Conservation (phyloP, 2,797 vertebrate species). For the Acestrorhynchus altus region DNA sequence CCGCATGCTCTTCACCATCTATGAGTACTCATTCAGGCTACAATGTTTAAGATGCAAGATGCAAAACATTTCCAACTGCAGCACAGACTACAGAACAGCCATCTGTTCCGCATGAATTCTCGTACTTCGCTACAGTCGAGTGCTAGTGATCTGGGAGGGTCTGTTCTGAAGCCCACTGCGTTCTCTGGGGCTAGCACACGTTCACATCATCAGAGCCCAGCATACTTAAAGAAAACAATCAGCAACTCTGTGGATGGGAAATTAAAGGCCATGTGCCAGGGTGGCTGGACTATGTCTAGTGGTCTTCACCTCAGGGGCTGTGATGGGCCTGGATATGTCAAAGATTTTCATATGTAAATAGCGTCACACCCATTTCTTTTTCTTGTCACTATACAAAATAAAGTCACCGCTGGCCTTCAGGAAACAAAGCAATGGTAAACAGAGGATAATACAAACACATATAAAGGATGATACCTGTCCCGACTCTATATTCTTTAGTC, state of each 20-base stretch:
- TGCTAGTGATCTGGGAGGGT: conserved; percentile 13
- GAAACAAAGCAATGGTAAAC: background rate
- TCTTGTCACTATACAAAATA: background rate
- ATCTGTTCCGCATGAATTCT: conserved; percentile 46
- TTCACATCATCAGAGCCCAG: conserved; percentile 15
- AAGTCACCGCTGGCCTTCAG: background rate
- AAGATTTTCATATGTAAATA: background rate
- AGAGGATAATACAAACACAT: background rate
- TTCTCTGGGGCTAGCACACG: conserved; percentile 11
- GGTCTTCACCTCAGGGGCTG: background rate
- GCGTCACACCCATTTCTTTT: background rate
- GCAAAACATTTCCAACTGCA: conserved; percentile 44
- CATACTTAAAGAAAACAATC: conserved; percentile 5
- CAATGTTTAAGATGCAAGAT: conserved; percentile 40
- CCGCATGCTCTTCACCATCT: conserved; percentile 44
- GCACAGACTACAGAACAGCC: conserved; percentile 11
- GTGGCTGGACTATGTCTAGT: background rate
- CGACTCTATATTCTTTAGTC: background rate
- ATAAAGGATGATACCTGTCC: background rate
- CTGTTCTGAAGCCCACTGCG: background rate
- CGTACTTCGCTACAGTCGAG: conserved; percentile 5
- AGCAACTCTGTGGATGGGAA: background rate
- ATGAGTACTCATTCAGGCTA: conserved; percentile 34
- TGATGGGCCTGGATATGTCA: background rate
- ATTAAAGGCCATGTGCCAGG: conserved; percentile 3